Percentiles rank a stretch among this genome's conserved stretches.
Conservation (phyloP, 2,888 invertebrate species). For the Yponomeuta sedellus region DNA sequence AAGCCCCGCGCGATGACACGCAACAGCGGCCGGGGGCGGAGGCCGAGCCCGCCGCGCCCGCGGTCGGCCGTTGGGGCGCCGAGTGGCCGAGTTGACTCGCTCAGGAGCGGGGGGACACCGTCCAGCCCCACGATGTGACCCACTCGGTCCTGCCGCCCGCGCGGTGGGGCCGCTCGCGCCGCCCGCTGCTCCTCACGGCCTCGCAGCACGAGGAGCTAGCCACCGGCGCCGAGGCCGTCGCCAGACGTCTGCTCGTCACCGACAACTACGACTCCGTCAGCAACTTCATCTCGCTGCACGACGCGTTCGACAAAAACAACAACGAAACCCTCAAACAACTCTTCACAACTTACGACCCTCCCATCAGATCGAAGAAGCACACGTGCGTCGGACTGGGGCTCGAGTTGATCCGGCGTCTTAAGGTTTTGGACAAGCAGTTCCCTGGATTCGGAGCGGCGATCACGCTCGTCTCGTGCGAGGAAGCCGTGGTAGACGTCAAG, state of each 20-base stretch:
- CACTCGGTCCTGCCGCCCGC: constrained; percentile 42
- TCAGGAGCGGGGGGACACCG: constrained; percentile 58
- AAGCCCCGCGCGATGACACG: constrained; percentile 46
- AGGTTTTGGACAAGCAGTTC: constrained; percentile 75
- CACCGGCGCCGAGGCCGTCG: constrained; percentile 85
- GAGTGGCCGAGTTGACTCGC: constrained; percentile 99
- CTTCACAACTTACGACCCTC: constrained; percentile 86
- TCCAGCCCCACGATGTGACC: constrained; percentile 46
- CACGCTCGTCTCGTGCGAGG: constrained; percentile 89
- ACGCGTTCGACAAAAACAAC: constrained; percentile 79
- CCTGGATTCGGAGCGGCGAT: constrained; percentile 80
- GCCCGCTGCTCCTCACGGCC: constrained; percentile 43
- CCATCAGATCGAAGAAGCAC: constrained; percentile 85
- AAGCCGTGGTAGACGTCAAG: constrained; percentile 80
- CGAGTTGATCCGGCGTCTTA: constrained; percentile 83
- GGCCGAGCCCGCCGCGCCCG: constrained; percentile 79
- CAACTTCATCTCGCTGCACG: constrained; percentile 84
- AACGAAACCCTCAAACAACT: constrained; percentile 79
- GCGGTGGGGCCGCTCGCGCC: constrained; percentile 56
- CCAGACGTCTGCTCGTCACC: constrained; percentile 87
- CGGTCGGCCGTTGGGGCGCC: constrained; percentile 93
- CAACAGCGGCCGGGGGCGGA: constrained; percentile 56
- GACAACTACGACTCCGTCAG: constrained; percentile 94
- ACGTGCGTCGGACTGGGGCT: constrained; percentile 93
- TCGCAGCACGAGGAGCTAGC: constrained; percentile 87